Conservation (phyloP, 2,888 invertebrate species). For the Flabesymbios commensalis region DNA sequence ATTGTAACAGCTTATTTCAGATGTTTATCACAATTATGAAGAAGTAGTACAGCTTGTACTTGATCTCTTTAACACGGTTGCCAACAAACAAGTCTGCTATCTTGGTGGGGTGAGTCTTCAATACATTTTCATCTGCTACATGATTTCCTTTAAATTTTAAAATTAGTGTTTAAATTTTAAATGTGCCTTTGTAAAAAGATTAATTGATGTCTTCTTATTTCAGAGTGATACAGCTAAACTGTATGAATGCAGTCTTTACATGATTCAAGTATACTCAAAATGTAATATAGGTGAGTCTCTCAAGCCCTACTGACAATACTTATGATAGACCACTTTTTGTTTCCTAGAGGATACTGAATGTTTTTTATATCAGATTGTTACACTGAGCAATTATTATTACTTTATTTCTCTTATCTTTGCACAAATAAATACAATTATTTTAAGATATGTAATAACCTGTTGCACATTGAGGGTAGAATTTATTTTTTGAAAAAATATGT, state of each 20-base stretch:
- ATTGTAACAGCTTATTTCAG: no score
- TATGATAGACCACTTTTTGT: no score
- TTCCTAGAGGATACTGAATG: no score
- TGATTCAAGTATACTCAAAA: constrained; percentile 72
- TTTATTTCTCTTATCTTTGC: no score
- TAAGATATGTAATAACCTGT: no score
- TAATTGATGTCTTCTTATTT: no score
- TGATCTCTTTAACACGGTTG: constrained; percentile 74
- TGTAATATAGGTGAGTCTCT: constrained; percentile 54
- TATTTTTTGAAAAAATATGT: not conserved
- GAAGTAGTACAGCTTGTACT: constrained; percentile 74
- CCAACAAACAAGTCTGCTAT: constrained; percentile 73
- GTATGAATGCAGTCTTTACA: constrained; percentile 71
- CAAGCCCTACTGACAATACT: no score
- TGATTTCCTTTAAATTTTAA: not conserved
- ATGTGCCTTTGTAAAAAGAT: no score
- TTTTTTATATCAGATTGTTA: no score
- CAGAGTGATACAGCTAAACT: constrained; percentile 67
- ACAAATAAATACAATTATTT: no score
- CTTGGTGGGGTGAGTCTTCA: constrained; percentile 50
- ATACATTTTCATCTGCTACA: not conserved
- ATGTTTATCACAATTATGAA: constrained; percentile 78
- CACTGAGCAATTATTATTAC: no score
- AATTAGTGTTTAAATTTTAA: not conserved
- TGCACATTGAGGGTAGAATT: no score